These are phyloP conservation scores for Schlechtendalia chinensis DNA, from an alignment of 1,140 invertebrate species.

Conservation along the genomic window DNA sequence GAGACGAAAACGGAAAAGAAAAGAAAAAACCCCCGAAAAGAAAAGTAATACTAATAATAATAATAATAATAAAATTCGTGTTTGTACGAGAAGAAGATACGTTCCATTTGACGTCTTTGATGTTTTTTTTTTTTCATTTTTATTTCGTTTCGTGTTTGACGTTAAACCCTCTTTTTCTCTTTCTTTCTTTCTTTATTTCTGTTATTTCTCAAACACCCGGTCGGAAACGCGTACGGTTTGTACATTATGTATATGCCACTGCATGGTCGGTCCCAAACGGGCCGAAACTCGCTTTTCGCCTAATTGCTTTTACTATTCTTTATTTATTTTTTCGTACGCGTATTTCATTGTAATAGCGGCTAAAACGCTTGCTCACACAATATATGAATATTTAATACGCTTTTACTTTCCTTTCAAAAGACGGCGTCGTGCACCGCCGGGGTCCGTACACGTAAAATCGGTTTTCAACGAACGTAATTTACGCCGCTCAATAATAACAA, in stretches of 20 bases:
- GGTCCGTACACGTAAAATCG: too few species aligned
- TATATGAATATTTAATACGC: background rate
- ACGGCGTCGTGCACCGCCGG: background rate
- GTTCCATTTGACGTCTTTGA: slow-evolving; percentile 38
- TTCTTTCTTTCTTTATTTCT: background rate
- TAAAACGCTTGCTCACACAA: background rate
- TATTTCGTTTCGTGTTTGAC: background rate
- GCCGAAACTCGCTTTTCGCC: slow-evolving; percentile 15
- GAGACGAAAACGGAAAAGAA: background rate
- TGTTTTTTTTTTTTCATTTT: slow-evolving; percentile 13
- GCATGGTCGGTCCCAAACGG: background rate
- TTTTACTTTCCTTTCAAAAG: slow-evolving; percentile 1
- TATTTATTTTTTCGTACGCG: background rate
- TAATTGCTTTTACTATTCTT: slow-evolving; percentile 26
- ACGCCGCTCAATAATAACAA: background rate
- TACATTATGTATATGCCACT: background rate
- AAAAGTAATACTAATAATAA: too few species aligned
- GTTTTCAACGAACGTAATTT: background rate
- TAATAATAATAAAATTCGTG: slow-evolving; percentile 8
- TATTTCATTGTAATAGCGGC: background rate
- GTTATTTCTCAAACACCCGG: slow-evolving; percentile 5
- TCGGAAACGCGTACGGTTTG: background rate
- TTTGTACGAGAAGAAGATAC: slow-evolving; percentile 13
- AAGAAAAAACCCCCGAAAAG: background rate
- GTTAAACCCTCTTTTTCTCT: too few species aligned